Evolutionary conservation across 2,797 vertebrate species (phyloP).

Genomic region (Falco berigora): DNA sequence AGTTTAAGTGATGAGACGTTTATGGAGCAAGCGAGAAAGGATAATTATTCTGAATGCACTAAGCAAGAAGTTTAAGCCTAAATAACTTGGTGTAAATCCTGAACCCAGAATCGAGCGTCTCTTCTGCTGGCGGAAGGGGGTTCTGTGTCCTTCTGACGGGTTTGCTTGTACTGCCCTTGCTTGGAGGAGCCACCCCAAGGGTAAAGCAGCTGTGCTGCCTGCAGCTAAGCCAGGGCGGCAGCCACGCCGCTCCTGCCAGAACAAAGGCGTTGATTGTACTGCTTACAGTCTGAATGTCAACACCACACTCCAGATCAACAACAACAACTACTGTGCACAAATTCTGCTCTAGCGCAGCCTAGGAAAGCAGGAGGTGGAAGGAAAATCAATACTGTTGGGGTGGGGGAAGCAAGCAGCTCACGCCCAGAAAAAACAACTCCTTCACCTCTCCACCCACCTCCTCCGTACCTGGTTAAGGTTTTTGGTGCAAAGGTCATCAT

Average conservation of each 20-base stretch:
- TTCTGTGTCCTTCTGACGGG: background rate
- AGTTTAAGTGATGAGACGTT: background rate
- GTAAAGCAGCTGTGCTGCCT: background rate
- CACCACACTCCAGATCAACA: background rate
- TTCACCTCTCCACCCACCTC: background rate
- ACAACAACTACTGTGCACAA: background rate
- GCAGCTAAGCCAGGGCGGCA: background rate
- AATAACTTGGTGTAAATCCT: background rate
- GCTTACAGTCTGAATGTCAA: background rate
- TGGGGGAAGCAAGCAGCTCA: background rate
- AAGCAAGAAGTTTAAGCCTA: background rate
- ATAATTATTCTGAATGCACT: background rate
- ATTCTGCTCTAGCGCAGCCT: background rate
- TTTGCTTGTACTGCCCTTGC: background rate
- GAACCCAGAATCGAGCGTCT: background rate
- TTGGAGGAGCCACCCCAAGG: background rate
- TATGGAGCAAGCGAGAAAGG: background rate
- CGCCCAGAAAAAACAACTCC: background rate
- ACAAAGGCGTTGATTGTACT: background rate
- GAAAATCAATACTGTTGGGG: background rate
- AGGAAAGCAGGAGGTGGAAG: background rate
- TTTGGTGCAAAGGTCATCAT: background rate
- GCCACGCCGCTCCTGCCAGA: background rate
- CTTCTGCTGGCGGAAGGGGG: background rate
- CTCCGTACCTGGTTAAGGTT: background rate